Base-by-base conservation (phyloP, 1,140 invertebrate species). In the Tenebrio molitor region DNA sequence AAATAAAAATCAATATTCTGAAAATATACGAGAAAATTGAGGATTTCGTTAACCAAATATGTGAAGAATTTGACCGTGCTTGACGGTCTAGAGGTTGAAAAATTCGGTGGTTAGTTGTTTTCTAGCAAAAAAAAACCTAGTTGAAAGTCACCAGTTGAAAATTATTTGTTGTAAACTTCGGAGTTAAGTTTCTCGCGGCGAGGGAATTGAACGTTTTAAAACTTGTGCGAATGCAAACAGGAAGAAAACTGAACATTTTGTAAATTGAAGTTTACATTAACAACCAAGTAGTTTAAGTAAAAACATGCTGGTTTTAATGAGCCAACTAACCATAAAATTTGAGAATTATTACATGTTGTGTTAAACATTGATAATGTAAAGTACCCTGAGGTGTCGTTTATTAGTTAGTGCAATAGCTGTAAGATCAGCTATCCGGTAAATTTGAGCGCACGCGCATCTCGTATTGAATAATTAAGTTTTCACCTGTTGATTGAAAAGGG, bases 401-500 rank as follows among this genome's bases (percentile, higher is more conserved):
- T 50, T 50, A 21, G 15, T 25, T 39, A 39, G 2, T 39, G 36
- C n/a, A 39, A 58, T 58, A 58, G 44, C 17, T 19, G n/a, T 29
- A 58, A 58, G n/a, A 14, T 29, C 10, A 58, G 12, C 21, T 17
- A 58, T n/a, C 14, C 36, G 50, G n/a, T 12, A 29, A 29, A 58
- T 25, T 58, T 50, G 21, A 25, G 19, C 50, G 50, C 50, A 58
- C 29, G 50, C 50, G 50, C 23, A 15, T 25, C 21, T 29, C 14
- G 10, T 17, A 12, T 58, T 34, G n/a, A 58, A 58, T 58, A 58
- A 58, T 58, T 58, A 58, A 58, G 21, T 58, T 58, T 58, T 58
- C 50, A 58, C 23, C 23, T 58, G 23, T 58, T 58, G 50, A 58
- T 58, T 58, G 50, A 58, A 58, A 33, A 58, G 50, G 50, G 50